Evolutionary conservation across 2,888 invertebrate genomes (phyloP).

Genomic region (Drosophila formosana): DNA sequence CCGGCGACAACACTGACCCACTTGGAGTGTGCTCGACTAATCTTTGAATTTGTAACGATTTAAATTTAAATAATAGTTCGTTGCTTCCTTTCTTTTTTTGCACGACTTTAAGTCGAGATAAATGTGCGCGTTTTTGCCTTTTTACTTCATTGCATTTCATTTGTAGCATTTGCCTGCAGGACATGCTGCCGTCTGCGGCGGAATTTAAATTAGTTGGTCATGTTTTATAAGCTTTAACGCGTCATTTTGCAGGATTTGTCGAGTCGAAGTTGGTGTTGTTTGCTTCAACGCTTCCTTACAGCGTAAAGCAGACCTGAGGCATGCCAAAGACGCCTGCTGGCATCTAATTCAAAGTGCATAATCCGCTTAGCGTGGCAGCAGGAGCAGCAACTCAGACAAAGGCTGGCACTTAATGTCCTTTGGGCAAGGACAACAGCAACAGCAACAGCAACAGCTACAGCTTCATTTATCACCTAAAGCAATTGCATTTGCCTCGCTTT

Average conservation of each 20-base stretch:
- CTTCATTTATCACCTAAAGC: slow-evolving; percentile 24
- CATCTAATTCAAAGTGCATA: slow-evolving; percentile 61
- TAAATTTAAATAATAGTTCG: slow-evolving; percentile 29
- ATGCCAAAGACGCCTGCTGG: slow-evolving; percentile 30
- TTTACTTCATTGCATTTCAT: slow-evolving; percentile 7
- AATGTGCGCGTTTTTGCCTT: slow-evolving; percentile 30
- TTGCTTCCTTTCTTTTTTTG: slow-evolving; percentile 2
- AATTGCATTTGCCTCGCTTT: slow-evolving; percentile 16
- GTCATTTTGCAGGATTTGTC: slow-evolving; percentile 52
- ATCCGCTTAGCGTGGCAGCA: slow-evolving; percentile 54
- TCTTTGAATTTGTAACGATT: slow-evolving; percentile 23
- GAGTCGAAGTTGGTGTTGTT: slow-evolving; percentile 19
- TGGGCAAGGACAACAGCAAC: slow-evolving; percentile 8
- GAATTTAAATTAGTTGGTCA: slow-evolving; percentile 53
- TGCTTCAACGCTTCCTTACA: slow-evolving; percentile 14
- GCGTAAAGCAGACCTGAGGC: not conserved
- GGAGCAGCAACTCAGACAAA: slow-evolving; percentile 36
- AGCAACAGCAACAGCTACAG: slow-evolving; percentile 11
- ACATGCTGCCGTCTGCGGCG: slow-evolving; percentile 2
- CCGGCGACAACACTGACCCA: slow-evolving; percentile 37
- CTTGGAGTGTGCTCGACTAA: slow-evolving; percentile 16
- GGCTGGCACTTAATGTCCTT: slow-evolving; percentile 44
- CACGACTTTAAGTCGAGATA: slow-evolving; percentile 36
- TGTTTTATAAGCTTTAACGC: slow-evolving; percentile 54
- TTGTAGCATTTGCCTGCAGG: slow-evolving; percentile 2